A percentile compares a stretch with the other conserved stretches of the same genome.
Conservation (phyloP, 1,140 invertebrate genomes). For the Lutraria rhynchaena region DNA sequence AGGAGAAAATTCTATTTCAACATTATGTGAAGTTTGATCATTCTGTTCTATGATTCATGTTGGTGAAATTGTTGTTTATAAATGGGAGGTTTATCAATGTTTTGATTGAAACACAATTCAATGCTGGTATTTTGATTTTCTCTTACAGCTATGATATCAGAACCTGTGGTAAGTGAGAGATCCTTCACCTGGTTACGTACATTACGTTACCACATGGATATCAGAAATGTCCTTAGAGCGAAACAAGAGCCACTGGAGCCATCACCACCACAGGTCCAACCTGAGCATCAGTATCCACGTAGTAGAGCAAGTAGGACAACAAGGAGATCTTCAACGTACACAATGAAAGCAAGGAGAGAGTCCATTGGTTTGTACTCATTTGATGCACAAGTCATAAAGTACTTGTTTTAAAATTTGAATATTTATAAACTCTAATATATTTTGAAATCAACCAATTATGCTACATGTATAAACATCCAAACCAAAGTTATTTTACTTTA, state of each 20-base stretch:
- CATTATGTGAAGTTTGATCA: too few relatives aligned
- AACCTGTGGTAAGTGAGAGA: constrained; percentile 64
- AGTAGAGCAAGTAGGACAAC: constrained; percentile 22
- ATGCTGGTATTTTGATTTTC: too few relatives aligned
- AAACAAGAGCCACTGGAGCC: constrained; percentile 73
- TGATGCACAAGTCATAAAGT: neutral
- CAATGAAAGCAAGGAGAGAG: constrained; percentile 12
- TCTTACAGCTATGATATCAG: constrained; percentile 71
- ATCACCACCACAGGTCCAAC: constrained; percentile 19
- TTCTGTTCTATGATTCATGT: too few relatives aligned
- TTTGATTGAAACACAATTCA: too few relatives aligned
- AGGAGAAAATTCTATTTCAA: too few relatives aligned
- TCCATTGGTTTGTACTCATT: constrained; percentile 3
- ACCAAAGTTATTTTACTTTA: too few relatives aligned
- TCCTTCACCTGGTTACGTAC: constrained; percentile 78
- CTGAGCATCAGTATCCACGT: constrained; percentile 19
- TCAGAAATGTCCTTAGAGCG: constrained; percentile 76
- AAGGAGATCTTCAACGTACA: neutral
- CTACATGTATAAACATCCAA: too few relatives aligned
- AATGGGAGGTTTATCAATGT: too few relatives aligned
- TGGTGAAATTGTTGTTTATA: too few relatives aligned
- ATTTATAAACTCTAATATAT: too few relatives aligned
- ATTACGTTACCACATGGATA: constrained; percentile 78
- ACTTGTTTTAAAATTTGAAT: neutral
- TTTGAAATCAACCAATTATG: too few relatives aligned